phyloP scores from a whole-genome alignment of 1,140 invertebrate genomes.

The Heliothis subflexa region DNA sequence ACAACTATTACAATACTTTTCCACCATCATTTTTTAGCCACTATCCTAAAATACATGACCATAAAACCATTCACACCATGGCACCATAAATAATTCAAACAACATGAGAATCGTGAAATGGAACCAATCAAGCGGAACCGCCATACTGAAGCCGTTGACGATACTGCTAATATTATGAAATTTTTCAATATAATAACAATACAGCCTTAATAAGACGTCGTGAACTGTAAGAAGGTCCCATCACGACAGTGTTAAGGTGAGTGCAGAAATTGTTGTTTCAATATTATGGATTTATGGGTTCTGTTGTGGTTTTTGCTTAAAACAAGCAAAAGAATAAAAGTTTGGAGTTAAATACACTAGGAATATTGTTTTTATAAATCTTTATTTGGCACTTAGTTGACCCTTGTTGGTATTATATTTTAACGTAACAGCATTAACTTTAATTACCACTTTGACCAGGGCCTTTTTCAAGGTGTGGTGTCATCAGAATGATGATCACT shows the following conservation, averaged over 20 bases:
- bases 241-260: conserved; percentile 51
- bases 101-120: conserved; percentile 44
- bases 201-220: conserved; percentile 55
- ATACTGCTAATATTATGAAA: conserved; percentile 49
- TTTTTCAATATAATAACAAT: conserved; percentile 56
- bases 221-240: conserved; percentile 45
- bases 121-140: conserved; percentile 41
- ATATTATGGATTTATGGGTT: conserved; percentile 23
- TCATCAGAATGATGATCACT: too few relatives aligned
- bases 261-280: conserved; percentile 21
- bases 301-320: not conserved
- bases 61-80: conserved; percentile 3
- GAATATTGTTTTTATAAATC: too few relatives aligned
- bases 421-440: too few relatives aligned
- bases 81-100: conserved; percentile 25
- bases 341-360: too few relatives aligned
- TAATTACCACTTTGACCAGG: too few relatives aligned
- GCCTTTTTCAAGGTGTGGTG: too few relatives aligned
- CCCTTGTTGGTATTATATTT: too few relatives aligned
- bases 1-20: too few relatives aligned
- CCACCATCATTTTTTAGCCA: not conserved
- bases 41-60: not conserved
- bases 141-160: conserved; percentile 11
- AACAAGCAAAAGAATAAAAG: too few relatives aligned
- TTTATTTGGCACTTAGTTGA: too few relatives aligned